Evolutionary conservation across 2,888 invertebrate genomes (phyloP), one percentile per base, ranked within the genome.

Genomic region (Clistopyga incitator): DNA sequence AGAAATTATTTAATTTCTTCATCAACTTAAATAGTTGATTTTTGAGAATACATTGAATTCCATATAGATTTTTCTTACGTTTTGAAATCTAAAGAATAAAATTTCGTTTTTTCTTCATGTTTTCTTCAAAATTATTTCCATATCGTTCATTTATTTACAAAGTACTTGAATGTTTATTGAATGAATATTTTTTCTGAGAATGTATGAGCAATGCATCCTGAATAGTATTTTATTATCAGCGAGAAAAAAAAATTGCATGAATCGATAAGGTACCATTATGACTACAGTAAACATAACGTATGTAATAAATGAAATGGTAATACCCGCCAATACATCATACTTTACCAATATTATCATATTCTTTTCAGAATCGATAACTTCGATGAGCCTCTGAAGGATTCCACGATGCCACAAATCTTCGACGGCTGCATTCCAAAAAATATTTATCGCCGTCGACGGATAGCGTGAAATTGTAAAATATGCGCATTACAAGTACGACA

Each of bases 391-490:
- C 67, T 90, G 89, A 6, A 94, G 86, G 82, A 93, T 94, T 38
- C 92, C 93, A 54, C 86, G 87, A 2, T 89, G 88, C 23, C 93
- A 91, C 76, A 94, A 88, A 13, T 88, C 88, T 86, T 94, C 94
- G 29, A 93, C 93, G 84, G 91, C 94, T 94, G 72, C 85, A 68
- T 3, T 38, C 34, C 34, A 42, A 52, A 34, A 38, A 64, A 64
- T 59, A 38, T 38, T 34, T 34, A 61, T 38, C 8, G 18, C 8
- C 29, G 61, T n/a, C 34, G 61, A 10, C 38, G 18, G 34, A 18
- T 38, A 11, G 8, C 20, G 64, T 18, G 20, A 64, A 64, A 64
- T 38, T 34, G n/a, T 34, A 34, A 34, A 61, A 64, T 64, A 59
- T 59, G 59, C 59, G 29, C 59, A 59, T 59, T 25, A 13, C 25